These are phyloP conservation scores for Saturnia pavonia DNA, from an alignment of 2,888 invertebrate species.

Conservation along the genomic window DNA sequence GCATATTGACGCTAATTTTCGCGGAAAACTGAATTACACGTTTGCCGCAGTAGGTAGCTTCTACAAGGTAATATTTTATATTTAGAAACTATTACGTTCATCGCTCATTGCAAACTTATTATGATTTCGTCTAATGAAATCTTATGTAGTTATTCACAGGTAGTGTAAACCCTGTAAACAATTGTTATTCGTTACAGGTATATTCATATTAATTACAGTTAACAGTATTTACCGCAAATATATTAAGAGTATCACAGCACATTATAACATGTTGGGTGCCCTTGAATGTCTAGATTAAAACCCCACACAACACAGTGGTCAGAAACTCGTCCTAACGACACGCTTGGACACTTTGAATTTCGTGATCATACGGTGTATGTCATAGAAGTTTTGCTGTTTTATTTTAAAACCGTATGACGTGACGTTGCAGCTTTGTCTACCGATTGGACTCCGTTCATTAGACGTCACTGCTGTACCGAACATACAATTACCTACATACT, in stretches of 20 bases:
- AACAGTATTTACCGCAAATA: too few relatives aligned
- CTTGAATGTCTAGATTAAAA: too few relatives aligned
- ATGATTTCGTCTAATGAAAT: conserved; percentile 8
- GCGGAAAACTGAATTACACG: conserved; percentile 16
- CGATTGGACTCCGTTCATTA: not conserved
- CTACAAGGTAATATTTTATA: conserved; percentile 18
- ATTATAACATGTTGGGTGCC: too few relatives aligned
- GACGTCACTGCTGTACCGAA: not conserved
- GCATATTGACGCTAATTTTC: conserved; percentile 11
- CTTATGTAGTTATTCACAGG: not conserved
- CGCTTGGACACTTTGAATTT: too few relatives aligned
- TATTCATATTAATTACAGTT: too few relatives aligned
- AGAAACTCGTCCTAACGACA: too few relatives aligned
- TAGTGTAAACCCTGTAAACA: not conserved
- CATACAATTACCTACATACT: not conserved
- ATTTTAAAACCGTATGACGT: not conserved
- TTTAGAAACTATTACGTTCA: conserved; percentile 19
- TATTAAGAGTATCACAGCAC: too few relatives aligned
- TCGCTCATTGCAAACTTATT: conserved; percentile 14
- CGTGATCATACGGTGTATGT: too few relatives aligned
- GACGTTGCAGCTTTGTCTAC: not conserved
- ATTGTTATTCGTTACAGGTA: too few relatives aligned
- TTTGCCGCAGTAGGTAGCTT: conserved; percentile 2
- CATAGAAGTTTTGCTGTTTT: not conserved
- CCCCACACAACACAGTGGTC: too few relatives aligned